A percentile compares a stretch with the other conserved stretches of the same genome.
Evolutionary conservation across 1,140 invertebrate genomes (phyloP).

Genomic region (Aphelenchoides besseyi): DNA sequence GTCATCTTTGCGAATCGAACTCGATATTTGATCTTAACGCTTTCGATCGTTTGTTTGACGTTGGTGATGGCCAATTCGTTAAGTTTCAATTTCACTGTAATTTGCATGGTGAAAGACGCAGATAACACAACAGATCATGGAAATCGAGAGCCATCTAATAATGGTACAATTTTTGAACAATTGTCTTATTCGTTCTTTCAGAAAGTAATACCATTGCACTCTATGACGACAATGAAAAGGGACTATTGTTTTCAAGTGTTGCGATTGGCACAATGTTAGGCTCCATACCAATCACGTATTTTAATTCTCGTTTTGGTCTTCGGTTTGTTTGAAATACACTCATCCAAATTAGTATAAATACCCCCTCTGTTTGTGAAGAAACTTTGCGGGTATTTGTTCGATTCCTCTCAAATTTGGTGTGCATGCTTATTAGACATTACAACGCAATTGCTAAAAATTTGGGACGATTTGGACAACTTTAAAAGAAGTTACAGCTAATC

Average conservation of each 20-base stretch:
- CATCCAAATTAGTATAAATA: too few species aligned
- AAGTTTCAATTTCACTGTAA: conserved; percentile 36
- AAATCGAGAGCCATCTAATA: background rate
- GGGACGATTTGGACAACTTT: too few species aligned
- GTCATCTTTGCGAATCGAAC: conserved; percentile 22
- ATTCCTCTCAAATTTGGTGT: too few species aligned
- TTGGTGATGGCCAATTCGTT: conserved; percentile 29
- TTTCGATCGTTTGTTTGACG: conserved; percentile 27
- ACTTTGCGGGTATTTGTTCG: too few species aligned
- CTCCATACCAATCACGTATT: conserved; percentile 35
- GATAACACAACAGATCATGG: background rate
- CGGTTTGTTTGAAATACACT: too few species aligned
- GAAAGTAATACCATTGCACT: conserved; percentile 26
- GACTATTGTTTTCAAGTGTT: conserved; percentile 40
- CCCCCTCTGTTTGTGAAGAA: too few species aligned
- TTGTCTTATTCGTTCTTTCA: background rate
- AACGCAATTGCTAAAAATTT: too few species aligned
- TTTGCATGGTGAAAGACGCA: conserved; percentile 30
- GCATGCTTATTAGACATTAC: too few species aligned
- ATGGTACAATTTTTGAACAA: background rate
- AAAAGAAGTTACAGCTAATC: too few species aligned
- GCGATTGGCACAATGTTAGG: conserved; percentile 40
- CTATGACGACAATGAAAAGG: conserved; percentile 17
- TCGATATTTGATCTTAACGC: conserved; percentile 28
- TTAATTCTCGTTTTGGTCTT: conserved; percentile 30